Percentiles rank a stretch among this genome's conserved stretches.
phyloP scores from a whole-genome alignment of 2,797 vertebrate species.

The Hipposideros larvatus region DNA sequence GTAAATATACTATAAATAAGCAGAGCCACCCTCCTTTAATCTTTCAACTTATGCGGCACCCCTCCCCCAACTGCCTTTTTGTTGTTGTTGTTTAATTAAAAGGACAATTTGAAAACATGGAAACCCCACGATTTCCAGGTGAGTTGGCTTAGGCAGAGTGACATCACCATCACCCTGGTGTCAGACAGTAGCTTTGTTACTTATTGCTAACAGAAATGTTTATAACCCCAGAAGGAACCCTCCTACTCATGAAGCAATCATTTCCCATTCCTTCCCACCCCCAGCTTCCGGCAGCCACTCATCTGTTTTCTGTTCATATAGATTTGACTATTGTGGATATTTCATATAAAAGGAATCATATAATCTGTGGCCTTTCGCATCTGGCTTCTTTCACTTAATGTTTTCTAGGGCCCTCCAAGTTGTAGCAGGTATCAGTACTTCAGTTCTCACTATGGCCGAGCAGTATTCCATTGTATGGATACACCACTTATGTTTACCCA shows the following conservation, averaged over 20 bases:
- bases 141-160: neutral
- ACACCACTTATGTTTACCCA: neutral
- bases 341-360: neutral
- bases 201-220: neutral
- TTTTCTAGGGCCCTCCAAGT: neutral
- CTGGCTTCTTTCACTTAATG: neutral
- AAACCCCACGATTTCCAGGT: neutral
- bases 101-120: neutral
- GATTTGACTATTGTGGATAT: neutral
- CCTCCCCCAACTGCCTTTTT: neutral
- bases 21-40: neutral
- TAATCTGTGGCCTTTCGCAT: neutral
- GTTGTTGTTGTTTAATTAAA: neutral
- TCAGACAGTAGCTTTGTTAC: accelerated
- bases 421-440: accelerated
- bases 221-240: neutral
- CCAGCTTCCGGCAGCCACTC: neutral
- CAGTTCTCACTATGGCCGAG: no score
- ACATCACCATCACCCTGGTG: accelerated
- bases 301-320: accelerated
- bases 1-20: accelerated
- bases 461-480: neutral
- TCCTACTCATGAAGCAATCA: neutral
- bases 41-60: neutral
- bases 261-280: neutral